Base-by-base conservation (phyloP, 1,140 invertebrate genomes). In the Anastrepha obliqua region DNA sequence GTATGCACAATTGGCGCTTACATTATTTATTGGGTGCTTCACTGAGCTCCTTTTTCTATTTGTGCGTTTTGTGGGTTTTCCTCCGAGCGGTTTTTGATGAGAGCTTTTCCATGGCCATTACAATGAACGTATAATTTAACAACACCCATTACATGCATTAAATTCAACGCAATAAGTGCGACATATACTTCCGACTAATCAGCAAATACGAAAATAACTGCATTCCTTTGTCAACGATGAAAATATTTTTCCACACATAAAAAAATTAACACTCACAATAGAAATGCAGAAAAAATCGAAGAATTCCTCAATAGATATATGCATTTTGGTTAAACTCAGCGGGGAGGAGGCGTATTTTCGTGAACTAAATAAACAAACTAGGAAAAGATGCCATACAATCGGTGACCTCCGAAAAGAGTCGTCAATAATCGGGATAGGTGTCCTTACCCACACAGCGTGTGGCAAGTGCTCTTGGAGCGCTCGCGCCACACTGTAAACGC, bases 351-450 rank as follows among this genome's bases (percentile, higher is more conserved):
- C 6, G 42, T 15, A 74, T 39, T 15, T 47, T 17, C 44, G 67
- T 15, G 11, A 74, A 74, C 42, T 15, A 67, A 74, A 74, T 17
- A 74, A 74, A 74, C 42, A 74, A 74, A 74, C 29, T 74, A 74
- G 15, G 11, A 74, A 74, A 47, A 47, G 15, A 74, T 74, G 44
- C 67, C 67, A 15, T 47, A 74, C 42, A 74, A 74, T 74, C 17
- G 67, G 67, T 74, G 67, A 74, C 67, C 67, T 74, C 67, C 67
- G 39, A 47, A 74, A 74, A 42, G 67, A 74, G 17, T 44, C 42
- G 67, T 13, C 42, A 47, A 47, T n/a, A 13, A 17, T 39, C 67
- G 39, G 42, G 11, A 47, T 74, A 74, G 67, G 13, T 74, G 67
- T 74, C 67, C 67, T 74, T 44, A 44, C 39, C 11, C 39, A 74